phyloP scores from a whole-genome alignment of 1,140 invertebrate species.

The Streblospio benedicti region DNA sequence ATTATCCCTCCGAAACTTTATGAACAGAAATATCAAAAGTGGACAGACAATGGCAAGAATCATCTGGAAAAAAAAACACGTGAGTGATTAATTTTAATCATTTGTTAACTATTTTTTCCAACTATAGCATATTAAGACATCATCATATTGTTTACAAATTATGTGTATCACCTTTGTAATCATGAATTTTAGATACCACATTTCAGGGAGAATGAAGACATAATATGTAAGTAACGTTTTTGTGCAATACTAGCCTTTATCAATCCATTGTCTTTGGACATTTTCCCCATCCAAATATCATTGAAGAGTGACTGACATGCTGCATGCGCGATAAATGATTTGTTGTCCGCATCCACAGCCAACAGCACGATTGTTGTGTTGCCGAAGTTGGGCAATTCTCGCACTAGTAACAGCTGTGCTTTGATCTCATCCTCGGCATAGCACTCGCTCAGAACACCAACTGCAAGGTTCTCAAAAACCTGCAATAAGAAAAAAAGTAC shows the following conservation, averaged over 20 bases:
- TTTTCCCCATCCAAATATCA: conserved; percentile 42
- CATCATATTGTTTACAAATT: too few relatives aligned
- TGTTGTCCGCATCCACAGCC: conserved; percentile 39
- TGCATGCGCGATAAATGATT: conserved; percentile 41
- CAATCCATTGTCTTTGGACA: conserved; percentile 29
- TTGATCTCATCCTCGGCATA: conserved; percentile 39
- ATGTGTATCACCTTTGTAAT: too few relatives aligned
- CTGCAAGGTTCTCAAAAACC: conserved; percentile 36
- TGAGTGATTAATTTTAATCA: too few relatives aligned
- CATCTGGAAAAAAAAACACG: too few relatives aligned
- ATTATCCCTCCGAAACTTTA: too few relatives aligned
- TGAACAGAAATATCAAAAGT: too few relatives aligned
- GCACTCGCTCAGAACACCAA: conserved; percentile 42
- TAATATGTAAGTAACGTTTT: too few relatives aligned
- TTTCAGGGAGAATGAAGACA: too few relatives aligned
- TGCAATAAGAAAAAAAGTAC: conserved; percentile 22
- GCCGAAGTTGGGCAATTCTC: conserved; percentile 38
- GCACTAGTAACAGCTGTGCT: conserved; percentile 34
- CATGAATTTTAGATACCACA: too few relatives aligned
- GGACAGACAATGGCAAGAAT: too few relatives aligned
- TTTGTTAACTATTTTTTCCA: too few relatives aligned
- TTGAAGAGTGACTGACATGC: conserved; percentile 43
- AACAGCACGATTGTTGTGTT: conserved; percentile 36
- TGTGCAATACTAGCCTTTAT: conserved; percentile 25
- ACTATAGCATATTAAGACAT: too few relatives aligned